Conservation (phyloP, 2,797 vertebrate species). For the Pseudochaenichthys georgianus region DNA sequence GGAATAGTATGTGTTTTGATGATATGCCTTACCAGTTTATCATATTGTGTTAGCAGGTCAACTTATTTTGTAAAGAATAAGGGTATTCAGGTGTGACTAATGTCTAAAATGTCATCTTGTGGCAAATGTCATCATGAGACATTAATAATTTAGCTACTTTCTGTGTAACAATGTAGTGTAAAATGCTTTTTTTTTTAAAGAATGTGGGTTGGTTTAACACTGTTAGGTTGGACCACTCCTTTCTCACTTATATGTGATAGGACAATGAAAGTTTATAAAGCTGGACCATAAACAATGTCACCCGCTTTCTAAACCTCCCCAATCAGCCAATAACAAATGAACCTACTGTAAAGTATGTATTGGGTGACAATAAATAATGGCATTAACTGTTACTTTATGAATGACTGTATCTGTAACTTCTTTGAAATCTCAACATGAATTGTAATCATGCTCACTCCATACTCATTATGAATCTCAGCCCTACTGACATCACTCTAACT, state of each 20-base stretch:
- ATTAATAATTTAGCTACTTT: not conserved
- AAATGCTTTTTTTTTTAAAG: not conserved
- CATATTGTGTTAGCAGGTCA: not conserved
- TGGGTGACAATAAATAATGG: not conserved
- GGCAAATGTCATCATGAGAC: constrained; percentile 23
- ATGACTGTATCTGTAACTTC: too few relatives aligned
- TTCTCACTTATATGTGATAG: too few relatives aligned
- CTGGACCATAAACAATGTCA: not conserved
- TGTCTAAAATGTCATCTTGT: constrained; percentile 23
- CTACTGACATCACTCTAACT: too few relatives aligned
- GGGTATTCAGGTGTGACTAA: not conserved
- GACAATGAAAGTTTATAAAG: not conserved
- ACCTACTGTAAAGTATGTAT: not conserved
- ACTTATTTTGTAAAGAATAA: not conserved
- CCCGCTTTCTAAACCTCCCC: not conserved
- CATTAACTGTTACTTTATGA: not conserved
- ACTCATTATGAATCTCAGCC: not conserved
- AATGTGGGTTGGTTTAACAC: too few relatives aligned
- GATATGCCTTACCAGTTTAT: not conserved
- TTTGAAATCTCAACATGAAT: too few relatives aligned
- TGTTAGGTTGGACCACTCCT: too few relatives aligned
- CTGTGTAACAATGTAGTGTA: not conserved
- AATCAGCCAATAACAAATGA: not conserved
- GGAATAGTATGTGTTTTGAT: too few relatives aligned
- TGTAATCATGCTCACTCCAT: too few relatives aligned